Evolutionary conservation across 2,888 invertebrate genomes (phyloP), one percentile per base, ranked within the genome.

Genomic region (Muschampia plurimacula): DNA sequence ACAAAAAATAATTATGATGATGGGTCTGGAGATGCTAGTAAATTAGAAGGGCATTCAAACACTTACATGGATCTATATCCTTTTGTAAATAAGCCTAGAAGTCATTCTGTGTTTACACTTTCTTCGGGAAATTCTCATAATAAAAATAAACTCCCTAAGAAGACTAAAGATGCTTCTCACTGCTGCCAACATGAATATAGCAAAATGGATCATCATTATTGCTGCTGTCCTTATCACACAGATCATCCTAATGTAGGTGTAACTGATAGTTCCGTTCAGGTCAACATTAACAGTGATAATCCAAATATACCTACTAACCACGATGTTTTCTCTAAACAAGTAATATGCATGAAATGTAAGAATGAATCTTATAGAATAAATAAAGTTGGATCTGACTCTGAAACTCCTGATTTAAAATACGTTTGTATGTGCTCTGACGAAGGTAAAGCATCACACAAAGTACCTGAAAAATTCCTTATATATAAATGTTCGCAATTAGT

Each of bases 21-120:
- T 80, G 93, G 93, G 22, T 93, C 93, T 8, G 94, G 94, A 8
- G 94, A 94, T 80, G 93, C 93, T n/a, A 90, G 90, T 80, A 92
- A 91, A 81, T 77, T 93, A 69, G 90, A 91, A 82, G 88, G 89
- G 22, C 86, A 87, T 32, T 85, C 86, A 15, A 83, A 81, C 69
- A 81, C 85, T 9, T 84, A 86, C 76, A 71, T 81, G 32, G 80
- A 85, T n/a, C 82, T 74, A 76, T 76, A 79, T 63, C 76, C 78
- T 76, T 74, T 80, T 49, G 68, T 81, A n/a, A 85, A 80, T 74
- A 88, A 81, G 72, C 89, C 89, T 71, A 88, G 89, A 80, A 92
- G 87, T 76, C 93, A 94, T 78, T 93, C 93, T 8, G 93, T 94
- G 1, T 94, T 91, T 75, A 94, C 94, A 13, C 82, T 94, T 39